Conservation (phyloP, 2,888 invertebrate species). For the Nineta flava region DNA sequence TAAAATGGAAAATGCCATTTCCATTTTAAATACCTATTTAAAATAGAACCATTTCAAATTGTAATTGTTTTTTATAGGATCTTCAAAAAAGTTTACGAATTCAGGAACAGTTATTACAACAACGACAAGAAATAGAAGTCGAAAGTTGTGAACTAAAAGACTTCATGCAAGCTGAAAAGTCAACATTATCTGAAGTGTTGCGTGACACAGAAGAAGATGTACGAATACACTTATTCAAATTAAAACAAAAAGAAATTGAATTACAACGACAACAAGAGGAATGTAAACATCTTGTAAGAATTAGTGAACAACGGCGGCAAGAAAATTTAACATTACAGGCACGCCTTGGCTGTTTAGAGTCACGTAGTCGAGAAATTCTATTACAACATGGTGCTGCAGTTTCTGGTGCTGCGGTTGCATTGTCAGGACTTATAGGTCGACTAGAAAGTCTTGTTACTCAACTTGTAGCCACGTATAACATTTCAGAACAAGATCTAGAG, state of each 20-base stretch:
- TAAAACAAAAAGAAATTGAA: slow-evolving; percentile 36
- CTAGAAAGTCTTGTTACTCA: slow-evolving; percentile 56
- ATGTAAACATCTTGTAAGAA: slow-evolving; percentile 59
- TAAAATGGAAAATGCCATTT: no score
- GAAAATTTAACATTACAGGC: slow-evolving; percentile 50
- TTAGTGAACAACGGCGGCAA: slow-evolving; percentile 66
- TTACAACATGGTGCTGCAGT: slow-evolving; percentile 53
- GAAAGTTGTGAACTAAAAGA: slow-evolving; percentile 75
- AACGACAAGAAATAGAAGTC: slow-evolving; percentile 60
- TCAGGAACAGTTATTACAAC: slow-evolving; percentile 50
- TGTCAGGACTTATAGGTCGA: slow-evolving; percentile 50
- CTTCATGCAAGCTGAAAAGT: slow-evolving; percentile 74
- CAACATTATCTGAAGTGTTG: slow-evolving; percentile 60
- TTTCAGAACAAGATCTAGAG: slow-evolving; percentile 60
- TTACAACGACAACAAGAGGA: slow-evolving; percentile 52
- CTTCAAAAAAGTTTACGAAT: slow-evolving; percentile 49
- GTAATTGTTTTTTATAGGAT: slow-evolving; percentile 30
- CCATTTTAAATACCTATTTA: no score
- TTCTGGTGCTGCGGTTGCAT: slow-evolving; percentile 49
- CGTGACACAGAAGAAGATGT: slow-evolving; percentile 59
- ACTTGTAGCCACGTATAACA: slow-evolving; percentile 52
- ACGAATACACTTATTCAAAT: slow-evolving; percentile 21
- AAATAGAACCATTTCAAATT: slow-evolving; percentile 3
- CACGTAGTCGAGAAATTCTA: slow-evolving; percentile 43
- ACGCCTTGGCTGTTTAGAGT: slow-evolving; percentile 43